A percentile compares a stretch with the other conserved stretches of the same genome.
Evolutionary conservation across 92 coral and sea anemone species (phyloP).

Genomic region (Bergia sp.): DNA sequence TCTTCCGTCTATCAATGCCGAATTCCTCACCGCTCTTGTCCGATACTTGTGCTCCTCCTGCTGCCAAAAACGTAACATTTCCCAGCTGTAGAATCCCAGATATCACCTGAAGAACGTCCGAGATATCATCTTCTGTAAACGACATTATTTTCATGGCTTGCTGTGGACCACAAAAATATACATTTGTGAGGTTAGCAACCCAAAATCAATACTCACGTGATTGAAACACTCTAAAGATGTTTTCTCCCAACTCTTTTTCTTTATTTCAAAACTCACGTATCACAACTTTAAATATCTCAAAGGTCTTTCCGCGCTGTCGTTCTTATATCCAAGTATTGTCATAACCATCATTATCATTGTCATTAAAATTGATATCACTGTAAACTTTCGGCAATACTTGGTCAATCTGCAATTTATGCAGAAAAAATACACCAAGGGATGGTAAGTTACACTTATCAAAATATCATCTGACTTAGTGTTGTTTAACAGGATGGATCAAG

Average conservation of each 20-base stretch:
- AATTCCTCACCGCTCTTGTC: conserved; percentile 80
- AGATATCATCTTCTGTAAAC: conserved; percentile 80
- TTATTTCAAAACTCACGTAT: not conserved
- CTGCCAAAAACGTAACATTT: conserved; percentile 87
- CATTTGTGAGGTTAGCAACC: not conserved
- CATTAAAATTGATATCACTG: no score
- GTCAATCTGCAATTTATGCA: no score
- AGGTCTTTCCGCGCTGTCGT: no score
- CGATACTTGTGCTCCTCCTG: conserved; percentile 93
- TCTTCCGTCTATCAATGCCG: not conserved
- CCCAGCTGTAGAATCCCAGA: conserved; percentile 93
- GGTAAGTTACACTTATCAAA: no score
- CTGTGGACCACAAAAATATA: conserved; percentile 48
- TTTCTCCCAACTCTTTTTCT: not conserved
- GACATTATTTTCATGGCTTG: conserved; percentile 96
- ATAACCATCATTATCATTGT: no score
- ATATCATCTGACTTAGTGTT: no score
- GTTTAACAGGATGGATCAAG: no score
- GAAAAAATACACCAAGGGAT: no score
- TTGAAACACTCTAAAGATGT: not conserved
- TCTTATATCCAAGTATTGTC: no score
- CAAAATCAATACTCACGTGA: not conserved
- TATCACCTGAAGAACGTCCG: conserved; percentile 89
- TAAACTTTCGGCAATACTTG: no score
- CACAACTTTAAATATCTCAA: not conserved